Evolutionary conservation across 2,113 vertebrate genomes (phyloP), one percentile per base, ranked within the genome.

Genomic region (Piaya cayana): DNA sequence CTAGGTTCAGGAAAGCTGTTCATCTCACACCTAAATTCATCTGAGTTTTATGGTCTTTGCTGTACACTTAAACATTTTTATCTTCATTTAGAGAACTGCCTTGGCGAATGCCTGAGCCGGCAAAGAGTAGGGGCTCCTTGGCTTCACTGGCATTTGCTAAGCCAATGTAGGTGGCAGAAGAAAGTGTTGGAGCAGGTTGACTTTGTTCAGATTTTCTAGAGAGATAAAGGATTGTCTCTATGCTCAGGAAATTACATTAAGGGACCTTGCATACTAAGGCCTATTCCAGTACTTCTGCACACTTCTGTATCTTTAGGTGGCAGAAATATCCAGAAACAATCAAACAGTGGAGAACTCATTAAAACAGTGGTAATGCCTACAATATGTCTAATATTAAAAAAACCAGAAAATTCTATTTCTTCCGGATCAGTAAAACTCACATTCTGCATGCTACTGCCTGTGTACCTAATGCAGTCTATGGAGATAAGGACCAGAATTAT

Each of bases 1-100:
- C 36, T 52, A 58, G 55, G 12, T 9, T 81, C 64, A 45, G 25
- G 26, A 53, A 52, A 10, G 3, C 22, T 52, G 16, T 22, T 90
- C 32, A 16, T 22, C 27, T 77, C 12, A 20, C 2, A 2, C 47
- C 27, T 50, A 47, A 69, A 52, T 10, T 60, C 8, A 27, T 16
- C 49, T 49, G 37, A 0, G 0, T 29, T 77, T 47, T 32, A 9
- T 10, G 30, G 42, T 27, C 30, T 53, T 69, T 86, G 50, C 9
- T 58, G 43, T 39, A 29, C 16, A 15, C 4, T 4, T n/a, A 9
- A 25, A 21, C 0, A 0, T 16, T 83, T 83, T 30, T 30, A 5
- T 36, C 32, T 60, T 71, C 10, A 8, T 65, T 77, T 59, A 85
- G 32, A 8, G 9, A 62, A 10, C 25, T 26, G 26, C 34, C 56